Evolutionary conservation across 2,797 vertebrate genomes (phyloP).

Genomic region (Cottoperca gobio): DNA sequence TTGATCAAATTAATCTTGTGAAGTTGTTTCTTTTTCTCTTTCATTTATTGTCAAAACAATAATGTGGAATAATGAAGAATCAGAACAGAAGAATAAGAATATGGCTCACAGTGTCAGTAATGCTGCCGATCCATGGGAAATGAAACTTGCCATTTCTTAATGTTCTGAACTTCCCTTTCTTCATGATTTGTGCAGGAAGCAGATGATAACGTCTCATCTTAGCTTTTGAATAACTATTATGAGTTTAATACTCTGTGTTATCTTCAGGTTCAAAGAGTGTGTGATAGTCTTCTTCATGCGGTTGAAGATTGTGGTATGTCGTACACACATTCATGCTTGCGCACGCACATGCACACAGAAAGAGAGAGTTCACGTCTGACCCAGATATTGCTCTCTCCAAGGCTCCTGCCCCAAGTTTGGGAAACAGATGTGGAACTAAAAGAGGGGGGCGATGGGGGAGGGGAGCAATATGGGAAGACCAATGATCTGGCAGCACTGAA

Average conservation of each 20-base stretch:
- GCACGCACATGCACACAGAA: conserved; percentile 8
- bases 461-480: conserved; percentile 52
- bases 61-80: neutral
- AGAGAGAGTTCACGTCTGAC: conserved; percentile 69
- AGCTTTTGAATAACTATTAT: neutral
- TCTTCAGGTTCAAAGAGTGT: conserved; percentile 9
- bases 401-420: conserved; percentile 73
- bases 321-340: conserved; percentile 14
- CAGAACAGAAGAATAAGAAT: neutral
- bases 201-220: conserved; percentile 6
- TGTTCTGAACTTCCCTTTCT: neutral
- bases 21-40: neutral
- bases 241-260: neutral
- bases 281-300: neutral
- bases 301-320: conserved; percentile 5
- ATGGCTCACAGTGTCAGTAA: neutral
- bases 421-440: conserved; percentile 82
- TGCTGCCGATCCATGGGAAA: neutral
- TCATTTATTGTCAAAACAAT: neutral
- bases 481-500: conserved; percentile 59
- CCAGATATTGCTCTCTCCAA: conserved; percentile 79
- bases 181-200: neutral
- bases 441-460: conserved; percentile 40
- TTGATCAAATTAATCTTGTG: neutral
- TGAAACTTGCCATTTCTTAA: neutral